Conservation (phyloP, 37 sponge, comb jelly and placozoan species). For the Halichondria panicea region DNA sequence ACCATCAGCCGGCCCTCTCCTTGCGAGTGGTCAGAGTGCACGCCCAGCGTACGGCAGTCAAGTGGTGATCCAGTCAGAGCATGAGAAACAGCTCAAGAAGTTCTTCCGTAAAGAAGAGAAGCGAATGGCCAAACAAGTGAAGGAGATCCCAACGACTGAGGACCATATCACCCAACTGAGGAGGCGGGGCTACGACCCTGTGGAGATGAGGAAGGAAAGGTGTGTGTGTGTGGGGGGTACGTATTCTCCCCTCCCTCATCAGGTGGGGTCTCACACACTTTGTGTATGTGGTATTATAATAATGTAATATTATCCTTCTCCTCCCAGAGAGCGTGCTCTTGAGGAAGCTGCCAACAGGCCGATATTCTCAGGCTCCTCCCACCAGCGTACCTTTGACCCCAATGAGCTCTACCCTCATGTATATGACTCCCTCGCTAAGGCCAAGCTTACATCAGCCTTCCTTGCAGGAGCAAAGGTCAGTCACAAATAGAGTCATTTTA, state of each 20-base stretch:
- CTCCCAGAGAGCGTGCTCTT: constrained; percentile 68
- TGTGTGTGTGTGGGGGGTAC: neutral
- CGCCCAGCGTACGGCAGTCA: constrained; percentile 46
- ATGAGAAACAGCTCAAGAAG: constrained; percentile 80
- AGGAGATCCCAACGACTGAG: constrained; percentile 9
- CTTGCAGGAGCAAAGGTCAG: constrained; percentile 68
- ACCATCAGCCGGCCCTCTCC: neutral
- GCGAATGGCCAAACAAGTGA: constrained; percentile 38
- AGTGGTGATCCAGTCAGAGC: constrained; percentile 69
- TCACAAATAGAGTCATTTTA: neutral
- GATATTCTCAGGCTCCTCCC: constrained; percentile 39
- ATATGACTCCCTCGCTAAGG: constrained; percentile 79
- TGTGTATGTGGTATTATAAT: neutral
- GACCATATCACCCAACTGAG: constrained; percentile 3
- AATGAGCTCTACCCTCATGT: constrained; percentile 79
- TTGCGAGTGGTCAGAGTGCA: neutral
- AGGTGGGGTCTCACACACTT: neutral
- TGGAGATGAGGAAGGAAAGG: constrained; percentile 61
- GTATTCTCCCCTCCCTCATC: neutral
- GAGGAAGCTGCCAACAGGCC: constrained; percentile 68
- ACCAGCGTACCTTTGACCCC: constrained; percentile 12
- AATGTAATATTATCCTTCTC: neutral
- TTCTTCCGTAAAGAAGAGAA: constrained; percentile 75
- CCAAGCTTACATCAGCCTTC: constrained; percentile 60
- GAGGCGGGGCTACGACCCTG: constrained; percentile 68